Conservation (phyloP, 1,140 invertebrate genomes). For the Zaprionus capensis region DNA sequence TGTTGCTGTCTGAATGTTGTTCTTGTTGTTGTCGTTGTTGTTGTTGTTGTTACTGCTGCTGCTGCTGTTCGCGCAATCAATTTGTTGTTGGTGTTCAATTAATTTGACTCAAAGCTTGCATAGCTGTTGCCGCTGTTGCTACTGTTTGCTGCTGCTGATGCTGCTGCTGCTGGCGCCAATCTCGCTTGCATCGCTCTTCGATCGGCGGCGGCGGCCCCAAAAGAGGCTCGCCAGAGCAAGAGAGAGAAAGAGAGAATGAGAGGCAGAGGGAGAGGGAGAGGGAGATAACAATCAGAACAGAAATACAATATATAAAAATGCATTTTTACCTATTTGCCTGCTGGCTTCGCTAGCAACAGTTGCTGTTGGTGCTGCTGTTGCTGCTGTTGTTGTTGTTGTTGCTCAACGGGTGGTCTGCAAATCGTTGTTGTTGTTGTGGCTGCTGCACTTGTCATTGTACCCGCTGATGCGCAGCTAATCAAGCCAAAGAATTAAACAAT, state of each 20-base stretch:
- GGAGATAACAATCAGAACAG: slow-evolving; percentile 68
- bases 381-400: slow-evolving; percentile 15
- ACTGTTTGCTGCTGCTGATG: slow-evolving; percentile 43
- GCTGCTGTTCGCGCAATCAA: slow-evolving; percentile 77
- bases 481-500: slow-evolving; percentile 27
- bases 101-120: slow-evolving; percentile 71
- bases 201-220: slow-evolving; percentile 51
- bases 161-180: slow-evolving; percentile 55
- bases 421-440: slow-evolving; percentile 21
- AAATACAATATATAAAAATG: slow-evolving; percentile 72
- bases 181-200: slow-evolving; percentile 40
- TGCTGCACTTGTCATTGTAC: slow-evolving; percentile 40
- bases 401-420: slow-evolving; percentile 15
- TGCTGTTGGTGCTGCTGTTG: slow-evolving; percentile 16
- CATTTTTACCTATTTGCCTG: slow-evolving; percentile 67
- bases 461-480: slow-evolving; percentile 37
- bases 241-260: neutral
- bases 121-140: slow-evolving; percentile 43
- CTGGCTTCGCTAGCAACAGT: slow-evolving; percentile 29
- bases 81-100: slow-evolving; percentile 82
- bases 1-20: slow-evolving; percentile 22
- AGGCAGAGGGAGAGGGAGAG: neutral
- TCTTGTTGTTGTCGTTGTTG: slow-evolving; percentile 31
- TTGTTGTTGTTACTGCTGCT: slow-evolving; percentile 41
- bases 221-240: slow-evolving; percentile 9